A percentile compares a stretch with the other conserved stretches of the same genome.
Conservation (phyloP, 2,113 vertebrate species). For the Microcebus tavaratra region DNA sequence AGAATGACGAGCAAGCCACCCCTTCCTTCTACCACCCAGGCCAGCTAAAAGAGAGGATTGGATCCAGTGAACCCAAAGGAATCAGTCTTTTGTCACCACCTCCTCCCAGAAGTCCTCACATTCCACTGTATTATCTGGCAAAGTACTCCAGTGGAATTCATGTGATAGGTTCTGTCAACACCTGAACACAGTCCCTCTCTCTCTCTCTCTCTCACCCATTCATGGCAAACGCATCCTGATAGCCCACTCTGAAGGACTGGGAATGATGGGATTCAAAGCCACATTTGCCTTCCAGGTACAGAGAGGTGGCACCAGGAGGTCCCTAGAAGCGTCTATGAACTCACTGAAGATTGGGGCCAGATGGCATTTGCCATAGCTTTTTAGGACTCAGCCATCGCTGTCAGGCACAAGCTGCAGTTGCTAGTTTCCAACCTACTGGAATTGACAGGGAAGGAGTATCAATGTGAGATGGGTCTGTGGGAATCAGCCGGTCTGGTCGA, state of each 20-base stretch:
- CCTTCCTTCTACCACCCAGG: background rate
- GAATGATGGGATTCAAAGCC: slow-evolving; percentile 74
- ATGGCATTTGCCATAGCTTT: background rate
- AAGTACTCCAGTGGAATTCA: slow-evolving; percentile 28
- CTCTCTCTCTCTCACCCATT: slow-evolving; percentile 41
- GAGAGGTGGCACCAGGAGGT: background rate
- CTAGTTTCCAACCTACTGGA: background rate
- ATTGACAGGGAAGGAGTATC: no score
- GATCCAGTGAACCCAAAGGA: accelerated
- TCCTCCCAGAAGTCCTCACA: background rate
- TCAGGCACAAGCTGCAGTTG: background rate
- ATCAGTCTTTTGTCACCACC: background rate
- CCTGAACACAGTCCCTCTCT: slow-evolving; percentile 19
- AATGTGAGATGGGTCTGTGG: no score
- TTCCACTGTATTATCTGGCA: background rate
- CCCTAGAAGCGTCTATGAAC: background rate
- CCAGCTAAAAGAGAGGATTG: background rate
- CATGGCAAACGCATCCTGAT: slow-evolving; percentile 73
- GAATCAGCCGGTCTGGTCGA: background rate
- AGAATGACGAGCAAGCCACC: background rate
- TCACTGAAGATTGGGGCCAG: background rate
- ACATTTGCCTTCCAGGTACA: background rate
- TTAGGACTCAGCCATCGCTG: background rate
- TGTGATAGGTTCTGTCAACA: background rate
- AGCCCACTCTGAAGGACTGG: slow-evolving; percentile 51